Evolutionary conservation across 1,140 invertebrate genomes (phyloP).

Genomic region (Myzus persicae): DNA sequence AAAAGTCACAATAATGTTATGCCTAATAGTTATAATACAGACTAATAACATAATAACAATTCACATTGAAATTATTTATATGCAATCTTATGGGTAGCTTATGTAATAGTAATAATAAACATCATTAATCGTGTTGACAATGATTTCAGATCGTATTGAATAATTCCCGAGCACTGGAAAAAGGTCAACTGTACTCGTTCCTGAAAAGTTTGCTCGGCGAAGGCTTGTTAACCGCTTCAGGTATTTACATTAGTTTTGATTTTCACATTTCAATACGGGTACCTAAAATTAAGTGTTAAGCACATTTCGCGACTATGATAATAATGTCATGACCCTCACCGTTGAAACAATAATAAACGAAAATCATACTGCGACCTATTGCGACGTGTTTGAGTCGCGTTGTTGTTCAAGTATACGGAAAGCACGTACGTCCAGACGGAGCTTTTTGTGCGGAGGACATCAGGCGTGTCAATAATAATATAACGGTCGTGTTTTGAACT

Average conservation of each 20-base stretch:
- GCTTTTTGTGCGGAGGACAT: not conserved
- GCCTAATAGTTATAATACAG: too few relatives aligned
- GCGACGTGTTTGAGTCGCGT: not conserved
- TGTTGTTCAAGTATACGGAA: not conserved
- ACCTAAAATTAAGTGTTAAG: not conserved
- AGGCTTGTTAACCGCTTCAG: conserved; percentile 60
- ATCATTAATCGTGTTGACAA: not conserved
- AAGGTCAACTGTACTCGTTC: conserved; percentile 59
- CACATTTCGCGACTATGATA: not conserved
- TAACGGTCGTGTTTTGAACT: not conserved
- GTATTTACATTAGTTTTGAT: conserved; percentile 51
- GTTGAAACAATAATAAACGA: not conserved
- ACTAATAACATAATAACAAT: too few relatives aligned
- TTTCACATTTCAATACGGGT: not conserved
- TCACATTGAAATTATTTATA: not conserved
- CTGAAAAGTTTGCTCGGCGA: conserved; percentile 60
- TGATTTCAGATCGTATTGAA: conserved; percentile 61
- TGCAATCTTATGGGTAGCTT: not conserved
- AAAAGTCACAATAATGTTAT: not conserved
- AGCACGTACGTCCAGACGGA: not conserved
- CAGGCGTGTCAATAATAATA: not conserved
- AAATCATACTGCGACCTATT: not conserved
- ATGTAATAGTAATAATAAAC: not conserved
- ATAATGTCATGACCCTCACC: not conserved
- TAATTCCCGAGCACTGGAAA: conserved; percentile 60